Evolutionary conservation across 2,113 vertebrate species (phyloP).

Genomic region (Malurus cyaneus): DNA sequence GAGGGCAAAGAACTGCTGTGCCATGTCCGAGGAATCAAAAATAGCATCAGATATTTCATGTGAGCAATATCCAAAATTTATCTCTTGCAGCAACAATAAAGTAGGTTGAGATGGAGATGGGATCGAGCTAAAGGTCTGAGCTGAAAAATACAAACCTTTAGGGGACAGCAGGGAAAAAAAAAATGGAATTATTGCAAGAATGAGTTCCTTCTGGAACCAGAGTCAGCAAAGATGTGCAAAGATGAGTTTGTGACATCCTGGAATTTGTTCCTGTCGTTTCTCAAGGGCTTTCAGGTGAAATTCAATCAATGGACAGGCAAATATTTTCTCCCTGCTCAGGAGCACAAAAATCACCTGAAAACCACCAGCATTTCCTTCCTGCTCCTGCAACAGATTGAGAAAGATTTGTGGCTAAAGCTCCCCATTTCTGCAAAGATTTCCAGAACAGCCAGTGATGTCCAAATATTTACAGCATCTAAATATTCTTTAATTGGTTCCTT

Average conservation of each 20-base stretch:
- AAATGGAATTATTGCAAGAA: not conserved
- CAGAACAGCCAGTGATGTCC: not conserved
- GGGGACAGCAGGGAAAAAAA: not conserved
- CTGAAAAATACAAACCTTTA: not conserved
- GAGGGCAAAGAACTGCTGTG: slow-evolving; percentile 4
- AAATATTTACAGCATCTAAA: not conserved
- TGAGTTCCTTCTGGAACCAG: not conserved
- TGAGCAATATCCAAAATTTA: not conserved
- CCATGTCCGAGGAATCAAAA: not conserved
- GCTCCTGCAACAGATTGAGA: not conserved
- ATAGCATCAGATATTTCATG: not conserved
- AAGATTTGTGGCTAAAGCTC: not conserved
- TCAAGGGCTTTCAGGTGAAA: not conserved
- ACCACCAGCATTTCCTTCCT: not conserved
- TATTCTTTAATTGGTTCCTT: not conserved
- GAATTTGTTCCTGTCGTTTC: not conserved
- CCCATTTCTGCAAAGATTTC: not conserved
- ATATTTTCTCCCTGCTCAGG: not conserved
- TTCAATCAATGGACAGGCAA: not conserved
- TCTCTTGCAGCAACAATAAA: slow-evolving; percentile 8
- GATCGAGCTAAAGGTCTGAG: not conserved
- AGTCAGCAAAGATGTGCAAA: not conserved
- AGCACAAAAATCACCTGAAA: not conserved
- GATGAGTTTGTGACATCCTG: not conserved
- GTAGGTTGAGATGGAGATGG: not conserved